These are phyloP conservation scores for Zapus hudsonius DNA, from an alignment of 2,113 vertebrate genomes.

Conservation along the genomic window DNA sequence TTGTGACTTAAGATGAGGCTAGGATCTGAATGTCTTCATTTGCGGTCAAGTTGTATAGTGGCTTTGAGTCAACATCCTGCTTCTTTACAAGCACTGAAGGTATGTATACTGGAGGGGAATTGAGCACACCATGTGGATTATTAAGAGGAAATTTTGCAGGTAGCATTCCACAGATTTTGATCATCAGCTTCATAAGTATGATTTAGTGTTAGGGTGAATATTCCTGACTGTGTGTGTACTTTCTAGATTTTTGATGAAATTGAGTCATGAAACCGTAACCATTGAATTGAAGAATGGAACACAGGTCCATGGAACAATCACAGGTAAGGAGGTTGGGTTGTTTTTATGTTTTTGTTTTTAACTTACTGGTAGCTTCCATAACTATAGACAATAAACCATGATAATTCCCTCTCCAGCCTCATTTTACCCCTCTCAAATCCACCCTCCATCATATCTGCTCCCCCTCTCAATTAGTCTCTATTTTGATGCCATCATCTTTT, in stretches of 20 bases:
- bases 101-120: not conserved
- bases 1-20: not conserved
- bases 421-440: too few species aligned
- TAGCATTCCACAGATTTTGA: not conserved
- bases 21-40: not conserved
- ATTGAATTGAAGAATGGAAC: conserved; percentile 99
- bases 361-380: too few species aligned
- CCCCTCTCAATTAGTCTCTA: too few species aligned
- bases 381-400: too few species aligned
- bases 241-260: conserved; percentile 98
- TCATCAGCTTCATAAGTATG: not conserved
- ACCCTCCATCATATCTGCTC: too few species aligned
- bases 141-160: not conserved
- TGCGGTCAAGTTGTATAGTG: not conserved
- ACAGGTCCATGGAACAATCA: conserved; percentile 98
- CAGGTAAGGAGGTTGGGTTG: conserved; percentile 86
- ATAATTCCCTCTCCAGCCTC: too few species aligned
- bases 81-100: not conserved
- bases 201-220: conserved; percentile 14
- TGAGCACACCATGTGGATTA: not conserved
- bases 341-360: not conserved
- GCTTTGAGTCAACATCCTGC: not conserved
- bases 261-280: conserved; percentile 99
- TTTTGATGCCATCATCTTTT: too few species aligned
- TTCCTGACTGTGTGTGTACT: not conserved